Evolutionary conservation across 2,797 vertebrate genomes (phyloP).

Genomic region (Pseudochaenichthys georgianus): DNA sequence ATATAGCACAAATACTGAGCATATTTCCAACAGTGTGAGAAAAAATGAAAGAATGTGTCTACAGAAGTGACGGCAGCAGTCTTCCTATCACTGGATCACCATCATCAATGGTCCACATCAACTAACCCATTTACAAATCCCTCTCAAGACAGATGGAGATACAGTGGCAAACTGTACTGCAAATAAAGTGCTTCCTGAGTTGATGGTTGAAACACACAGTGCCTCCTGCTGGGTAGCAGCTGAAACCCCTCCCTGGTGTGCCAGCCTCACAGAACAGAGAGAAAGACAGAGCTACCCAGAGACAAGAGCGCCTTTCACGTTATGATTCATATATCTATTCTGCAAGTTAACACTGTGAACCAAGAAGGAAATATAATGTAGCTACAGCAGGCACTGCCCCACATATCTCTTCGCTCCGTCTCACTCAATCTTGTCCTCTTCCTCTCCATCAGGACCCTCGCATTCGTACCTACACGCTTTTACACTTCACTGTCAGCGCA

Average conservation of each 20-base stretch:
- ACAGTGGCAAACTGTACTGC: constrained; percentile 42
- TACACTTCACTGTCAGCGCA: constrained; percentile 36
- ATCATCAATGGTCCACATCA: constrained; percentile 41
- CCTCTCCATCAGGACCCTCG: constrained; percentile 48
- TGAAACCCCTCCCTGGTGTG: constrained; percentile 68
- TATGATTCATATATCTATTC: constrained; percentile 47
- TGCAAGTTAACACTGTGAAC: constrained; percentile 17
- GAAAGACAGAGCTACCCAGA: constrained; percentile 37
- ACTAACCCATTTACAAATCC: constrained; percentile 39
- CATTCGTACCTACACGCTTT: constrained; percentile 32
- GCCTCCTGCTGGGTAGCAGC: constrained; percentile 81
- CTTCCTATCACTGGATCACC: constrained; percentile 4
- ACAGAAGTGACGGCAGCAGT: constrained; percentile 11
- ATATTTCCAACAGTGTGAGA: constrained; percentile 9
- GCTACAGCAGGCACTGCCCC: constrained; percentile 27
- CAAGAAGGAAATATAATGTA: background rate
- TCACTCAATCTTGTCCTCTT: constrained; percentile 49
- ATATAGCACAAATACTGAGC: constrained; percentile 21
- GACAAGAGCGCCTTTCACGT: constrained; percentile 51
- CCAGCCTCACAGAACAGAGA: constrained; percentile 56
- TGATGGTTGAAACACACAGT: constrained; percentile 68
- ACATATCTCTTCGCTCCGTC: constrained; percentile 45
- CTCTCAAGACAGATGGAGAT: constrained; percentile 56
- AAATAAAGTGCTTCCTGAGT: constrained; percentile 61
- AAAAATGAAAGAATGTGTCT: constrained; percentile 26